These are phyloP conservation scores for Microplitis demolitor DNA, from an alignment of 1,140 invertebrate genomes.

Conservation along the genomic window DNA sequence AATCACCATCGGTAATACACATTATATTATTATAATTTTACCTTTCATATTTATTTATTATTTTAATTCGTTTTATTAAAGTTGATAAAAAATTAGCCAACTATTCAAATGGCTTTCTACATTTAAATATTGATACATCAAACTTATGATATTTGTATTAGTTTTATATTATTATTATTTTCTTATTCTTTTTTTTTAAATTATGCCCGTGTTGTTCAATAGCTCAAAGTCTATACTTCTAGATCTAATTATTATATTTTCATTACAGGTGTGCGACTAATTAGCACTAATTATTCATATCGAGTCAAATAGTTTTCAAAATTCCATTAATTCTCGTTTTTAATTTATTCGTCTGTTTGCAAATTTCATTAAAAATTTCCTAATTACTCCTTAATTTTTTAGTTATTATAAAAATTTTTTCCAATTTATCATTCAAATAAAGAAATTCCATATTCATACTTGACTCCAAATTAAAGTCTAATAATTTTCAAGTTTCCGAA, in stretches of 20 bases:
- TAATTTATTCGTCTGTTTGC: no score
- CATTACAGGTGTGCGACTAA: no score
- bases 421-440: no score
- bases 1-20: neutral
- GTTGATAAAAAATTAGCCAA: slow-evolving; percentile 19
- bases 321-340: no score
- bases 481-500: no score
- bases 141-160: neutral
- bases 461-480: no score
- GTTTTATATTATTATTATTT: neutral
- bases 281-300: no score
- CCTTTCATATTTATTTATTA: neutral
- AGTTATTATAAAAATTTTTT: no score
- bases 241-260: neutral
- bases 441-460: no score
- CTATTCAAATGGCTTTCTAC: neutral
- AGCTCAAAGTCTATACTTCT: neutral
- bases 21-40: neutral
- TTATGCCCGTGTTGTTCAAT: slow-evolving; percentile 4
- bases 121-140: neutral
- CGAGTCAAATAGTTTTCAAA: no score
- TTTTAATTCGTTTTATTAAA: neutral
- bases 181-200: neutral
- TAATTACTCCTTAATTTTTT: no score
- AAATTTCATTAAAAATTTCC: no score